Conservation (phyloP, 2,797 vertebrate genomes). For the Numenius phaeopus region DNA sequence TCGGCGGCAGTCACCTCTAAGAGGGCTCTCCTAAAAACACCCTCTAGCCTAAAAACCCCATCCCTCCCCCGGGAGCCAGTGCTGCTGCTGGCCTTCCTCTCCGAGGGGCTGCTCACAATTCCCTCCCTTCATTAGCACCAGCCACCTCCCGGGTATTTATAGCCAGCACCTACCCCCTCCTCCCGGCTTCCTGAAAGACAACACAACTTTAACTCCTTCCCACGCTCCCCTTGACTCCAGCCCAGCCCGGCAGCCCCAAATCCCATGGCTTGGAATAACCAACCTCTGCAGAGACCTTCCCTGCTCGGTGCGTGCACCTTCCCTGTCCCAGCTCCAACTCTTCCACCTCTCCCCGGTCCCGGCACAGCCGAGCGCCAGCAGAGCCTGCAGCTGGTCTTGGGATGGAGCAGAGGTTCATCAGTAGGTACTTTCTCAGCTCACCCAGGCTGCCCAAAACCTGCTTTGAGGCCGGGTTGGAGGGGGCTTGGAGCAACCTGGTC, state of each 20-base stretch:
- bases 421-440: background rate
- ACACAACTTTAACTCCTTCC: background rate
- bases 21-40: background rate
- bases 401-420: background rate
- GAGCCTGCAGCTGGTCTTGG: accelerated
- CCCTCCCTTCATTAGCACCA: conserved; percentile 56
- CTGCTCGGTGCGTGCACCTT: background rate
- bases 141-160: conserved; percentile 54
- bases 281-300: background rate
- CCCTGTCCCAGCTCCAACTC: too few species aligned
- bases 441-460: background rate
- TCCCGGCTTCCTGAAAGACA: background rate
- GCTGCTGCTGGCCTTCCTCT: background rate
- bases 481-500: background rate
- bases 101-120: conserved; percentile 6
- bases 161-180: background rate
- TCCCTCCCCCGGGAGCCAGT: background rate
- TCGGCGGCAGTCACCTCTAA: background rate
- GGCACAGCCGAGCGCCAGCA: background rate
- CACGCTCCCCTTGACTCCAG: background rate
- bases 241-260: background rate
- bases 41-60: background rate
- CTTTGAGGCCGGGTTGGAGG: background rate
- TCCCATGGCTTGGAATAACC: background rate
- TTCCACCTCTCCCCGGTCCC: accelerated